A percentile compares a stretch with the other conserved stretches of the same genome.
phyloP scores from a whole-genome alignment of 1,140 invertebrate genomes.

The Archivesica marissinica region DNA sequence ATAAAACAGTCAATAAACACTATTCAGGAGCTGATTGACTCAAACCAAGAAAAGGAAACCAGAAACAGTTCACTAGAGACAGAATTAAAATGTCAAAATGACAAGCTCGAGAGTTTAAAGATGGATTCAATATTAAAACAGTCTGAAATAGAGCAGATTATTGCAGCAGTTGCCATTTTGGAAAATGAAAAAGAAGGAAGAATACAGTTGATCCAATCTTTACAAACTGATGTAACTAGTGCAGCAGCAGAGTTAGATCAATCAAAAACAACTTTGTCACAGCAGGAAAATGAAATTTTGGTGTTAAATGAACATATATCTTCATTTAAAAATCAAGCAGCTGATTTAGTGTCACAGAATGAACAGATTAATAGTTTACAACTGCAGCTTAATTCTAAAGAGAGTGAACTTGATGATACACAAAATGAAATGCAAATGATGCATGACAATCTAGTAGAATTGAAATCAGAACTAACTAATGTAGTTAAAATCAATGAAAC shows the following conservation, averaged over 20 bases:
- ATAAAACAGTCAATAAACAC: not conserved
- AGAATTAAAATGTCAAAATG: not conserved
- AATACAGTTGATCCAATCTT: not conserved
- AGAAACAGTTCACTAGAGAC: not conserved
- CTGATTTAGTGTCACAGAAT: not conserved
- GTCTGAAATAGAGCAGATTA: not conserved
- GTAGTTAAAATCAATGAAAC: conserved; percentile 27
- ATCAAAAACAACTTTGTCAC: not conserved
- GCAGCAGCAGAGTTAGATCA: not conserved
- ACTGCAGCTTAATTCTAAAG: not conserved
- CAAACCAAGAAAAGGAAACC: not conserved
- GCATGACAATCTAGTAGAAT: not conserved
- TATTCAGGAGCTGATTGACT: conserved; percentile 2
- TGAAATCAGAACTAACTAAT: conserved; percentile 54
- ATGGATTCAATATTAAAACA: not conserved
- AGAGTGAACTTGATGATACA: not conserved
- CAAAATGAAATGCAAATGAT: not conserved
- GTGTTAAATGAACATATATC: not conserved
- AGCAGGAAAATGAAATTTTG: conserved; percentile 27
- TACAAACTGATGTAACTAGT: not conserved
- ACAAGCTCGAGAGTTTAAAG: not conserved
- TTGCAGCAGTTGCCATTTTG: not conserved
- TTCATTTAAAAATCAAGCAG: conserved; percentile 6
- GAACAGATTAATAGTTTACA: not conserved
- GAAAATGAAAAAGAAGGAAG: conserved; percentile 18